Conservation (phyloP, 2,888 invertebrate genomes). For the Drosophila pseudotakahashii region DNA sequence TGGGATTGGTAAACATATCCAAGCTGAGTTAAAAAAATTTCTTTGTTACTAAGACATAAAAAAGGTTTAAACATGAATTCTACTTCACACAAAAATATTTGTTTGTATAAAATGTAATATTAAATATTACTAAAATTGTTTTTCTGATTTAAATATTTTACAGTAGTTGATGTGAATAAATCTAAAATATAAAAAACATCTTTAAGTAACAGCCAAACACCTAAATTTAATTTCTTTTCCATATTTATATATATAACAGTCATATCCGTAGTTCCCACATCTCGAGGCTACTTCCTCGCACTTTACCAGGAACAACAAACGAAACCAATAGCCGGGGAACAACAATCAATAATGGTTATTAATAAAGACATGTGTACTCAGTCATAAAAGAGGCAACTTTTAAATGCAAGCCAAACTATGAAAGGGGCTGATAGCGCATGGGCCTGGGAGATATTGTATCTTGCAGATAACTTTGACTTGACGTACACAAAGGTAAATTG, state of each 20-base stretch:
- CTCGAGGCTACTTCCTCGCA: constrained; percentile 45
- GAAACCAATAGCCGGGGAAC: constrained; percentile 41
- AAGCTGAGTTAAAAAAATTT: neutral
- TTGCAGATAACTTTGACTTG: constrained; percentile 54
- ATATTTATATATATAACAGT: neutral
- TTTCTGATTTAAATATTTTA: too few relatives aligned
- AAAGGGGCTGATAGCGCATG: constrained; percentile 51
- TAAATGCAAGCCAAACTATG: constrained; percentile 65
- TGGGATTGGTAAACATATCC: constrained; percentile 17
- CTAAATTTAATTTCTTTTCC: too few relatives aligned
- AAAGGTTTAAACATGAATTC: too few relatives aligned
- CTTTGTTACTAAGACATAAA: neutral
- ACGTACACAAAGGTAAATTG: constrained; percentile 49
- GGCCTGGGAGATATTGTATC: constrained; percentile 49
- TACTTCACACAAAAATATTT: too few relatives aligned
- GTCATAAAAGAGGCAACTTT: constrained; percentile 56
- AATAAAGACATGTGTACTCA: constrained; percentile 73
- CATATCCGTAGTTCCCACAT: neutral
- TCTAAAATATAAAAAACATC: too few relatives aligned
- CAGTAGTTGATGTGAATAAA: too few relatives aligned
- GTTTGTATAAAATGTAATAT: too few relatives aligned
- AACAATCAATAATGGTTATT: constrained; percentile 67
- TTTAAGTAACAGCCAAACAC: too few relatives aligned
- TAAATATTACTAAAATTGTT: too few relatives aligned
- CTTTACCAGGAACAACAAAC: constrained; percentile 37